These are phyloP conservation scores for Sebastes schlegelii DNA, from an alignment of 2,113 vertebrate genomes.

Conservation along the genomic window DNA sequence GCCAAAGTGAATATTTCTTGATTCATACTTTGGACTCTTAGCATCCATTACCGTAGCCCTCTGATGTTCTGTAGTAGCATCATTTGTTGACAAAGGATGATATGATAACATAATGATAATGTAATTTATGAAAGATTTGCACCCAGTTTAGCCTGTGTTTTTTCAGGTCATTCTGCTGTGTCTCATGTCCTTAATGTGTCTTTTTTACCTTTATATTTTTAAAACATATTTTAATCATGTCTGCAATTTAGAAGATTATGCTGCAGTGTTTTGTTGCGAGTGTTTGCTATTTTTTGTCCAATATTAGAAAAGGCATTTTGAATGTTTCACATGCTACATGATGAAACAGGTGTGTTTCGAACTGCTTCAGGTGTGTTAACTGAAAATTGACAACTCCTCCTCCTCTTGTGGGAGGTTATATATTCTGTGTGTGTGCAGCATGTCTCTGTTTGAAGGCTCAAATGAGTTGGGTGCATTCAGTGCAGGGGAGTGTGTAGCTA, in stretches of 20 bases:
- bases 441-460: neutral
- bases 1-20: neutral
- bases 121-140: neutral
- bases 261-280: neutral
- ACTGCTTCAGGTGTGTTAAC: neutral
- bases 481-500: neutral
- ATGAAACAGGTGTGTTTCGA: neutral
- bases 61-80: neutral
- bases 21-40: neutral
- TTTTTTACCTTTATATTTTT: neutral
- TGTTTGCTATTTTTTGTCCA: neutral
- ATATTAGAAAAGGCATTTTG: neutral
- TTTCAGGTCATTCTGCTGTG: neutral
- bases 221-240: neutral
- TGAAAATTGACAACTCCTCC: neutral
- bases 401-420: neutral
- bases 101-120: too few relatives aligned
- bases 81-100: neutral
- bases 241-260: neutral
- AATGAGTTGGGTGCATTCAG: too few relatives aligned
- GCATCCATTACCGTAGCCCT: neutral
- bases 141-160: neutral
- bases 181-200: neutral
- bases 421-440: neutral
- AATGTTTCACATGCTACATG: neutral